Evolutionary conservation across 2,797 vertebrate genomes (phyloP).

Genomic region (Rhynchonycteris naso): DNA sequence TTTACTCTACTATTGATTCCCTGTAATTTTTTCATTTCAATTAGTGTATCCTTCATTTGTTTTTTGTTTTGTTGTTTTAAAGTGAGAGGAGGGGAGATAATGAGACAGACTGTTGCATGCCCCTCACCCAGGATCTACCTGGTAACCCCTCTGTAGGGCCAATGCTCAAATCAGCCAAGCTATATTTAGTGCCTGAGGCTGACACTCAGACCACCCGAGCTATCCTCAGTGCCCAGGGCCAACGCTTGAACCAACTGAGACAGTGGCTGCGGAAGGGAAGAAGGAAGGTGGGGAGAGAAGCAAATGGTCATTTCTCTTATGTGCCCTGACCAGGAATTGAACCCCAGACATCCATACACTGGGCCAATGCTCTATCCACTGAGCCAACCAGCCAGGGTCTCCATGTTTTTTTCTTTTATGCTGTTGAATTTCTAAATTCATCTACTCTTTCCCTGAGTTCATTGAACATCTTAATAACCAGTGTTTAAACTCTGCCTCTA

Average conservation of each 20-base stretch:
- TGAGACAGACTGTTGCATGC: not conserved
- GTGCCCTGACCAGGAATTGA: not conserved
- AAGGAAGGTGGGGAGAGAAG: no score
- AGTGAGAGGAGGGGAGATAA: not conserved
- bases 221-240: no score
- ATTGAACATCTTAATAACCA: not conserved
- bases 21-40: not conserved
- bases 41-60: not conserved
- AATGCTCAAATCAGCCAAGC: no score
- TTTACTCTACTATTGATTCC: not conserved
- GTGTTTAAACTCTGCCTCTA: not conserved
- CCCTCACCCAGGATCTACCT: not conserved
- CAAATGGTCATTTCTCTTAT: no score
- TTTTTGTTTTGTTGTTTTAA: not conserved
- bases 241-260: no score
- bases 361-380: not conserved
- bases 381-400: not conserved
- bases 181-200: no score
- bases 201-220: no score
- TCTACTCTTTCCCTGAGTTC: not conserved
- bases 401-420: not conserved
- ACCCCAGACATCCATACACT: not conserved
- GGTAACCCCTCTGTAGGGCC: no score
- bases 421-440: not conserved
- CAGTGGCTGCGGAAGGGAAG: no score